A percentile compares a stretch with the other conserved stretches of the same genome.
These are phyloP conservation scores for sheep (Ovis aries) DNA, from an alignment of 2,113 vertebrate species.

Conservation along the genomic window ARS-UI_Ramb_v3.0 NC_056056.1:128745001-128745500, in stretches of 20 bases:
- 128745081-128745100: rapidly evolving
- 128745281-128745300: neutral
- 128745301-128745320: neutral
- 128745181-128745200: neutral
- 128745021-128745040: neutral
- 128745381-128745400: neutral
- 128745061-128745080: neutral
- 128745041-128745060: neutral
- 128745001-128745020: rapidly evolving
- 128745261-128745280: neutral
- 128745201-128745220: neutral
- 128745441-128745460: neutral
- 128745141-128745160: neutral
- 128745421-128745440: neutral
- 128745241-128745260: neutral
- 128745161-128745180: neutral
- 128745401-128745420: neutral
- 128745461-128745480: neutral
- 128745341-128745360: neutral
- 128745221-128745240: neutral
- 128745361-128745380: neutral
- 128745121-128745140: neutral
- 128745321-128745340: neutral
- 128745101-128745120: neutral
- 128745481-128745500: neutral